Evolutionary conservation across 2,113 vertebrate genomes (phyloP).

Genomic region (Siniperca knerii): DNA sequence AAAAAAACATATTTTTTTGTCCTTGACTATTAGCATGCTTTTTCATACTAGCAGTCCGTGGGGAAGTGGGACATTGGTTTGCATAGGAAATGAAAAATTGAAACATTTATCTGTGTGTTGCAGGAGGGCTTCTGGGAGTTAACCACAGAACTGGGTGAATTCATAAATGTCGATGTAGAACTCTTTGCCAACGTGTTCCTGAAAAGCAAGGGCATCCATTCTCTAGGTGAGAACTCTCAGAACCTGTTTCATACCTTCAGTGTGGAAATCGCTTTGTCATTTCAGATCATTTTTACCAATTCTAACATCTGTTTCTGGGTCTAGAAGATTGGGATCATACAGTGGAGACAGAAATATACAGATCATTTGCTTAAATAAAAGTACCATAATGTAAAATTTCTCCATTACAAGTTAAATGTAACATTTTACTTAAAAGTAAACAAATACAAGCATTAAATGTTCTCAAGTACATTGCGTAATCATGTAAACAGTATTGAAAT

Average conservation of each 20-base stretch:
- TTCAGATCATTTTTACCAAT: background rate
- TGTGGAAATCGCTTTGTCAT: background rate
- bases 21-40: background rate
- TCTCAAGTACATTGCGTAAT: background rate
- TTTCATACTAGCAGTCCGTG: background rate
- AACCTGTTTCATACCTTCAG: background rate
- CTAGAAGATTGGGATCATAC: background rate
- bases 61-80: background rate
- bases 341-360: background rate
- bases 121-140: slow-evolving; percentile 91
- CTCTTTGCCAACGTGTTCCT: slow-evolving; percentile 85
- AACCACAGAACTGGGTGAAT: slow-evolving; percentile 79
- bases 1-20: too few species aligned
- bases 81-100: too few species aligned
- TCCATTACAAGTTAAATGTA: background rate
- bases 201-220: slow-evolving; percentile 87
- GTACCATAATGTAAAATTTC: background rate
- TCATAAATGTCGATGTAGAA: slow-evolving; percentile 80
- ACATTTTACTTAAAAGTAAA: background rate
- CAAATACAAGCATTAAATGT: background rate
- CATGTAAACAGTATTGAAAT: background rate
- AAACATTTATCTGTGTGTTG: slow-evolving; percentile 31
- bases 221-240: slow-evolving; percentile 80
- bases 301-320: background rate
- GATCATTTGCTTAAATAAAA: background rate